These are phyloP conservation scores for Tangachromis dhanisi DNA, from an alignment of 2,113 vertebrate genomes.

Conservation along the genomic window DNA sequence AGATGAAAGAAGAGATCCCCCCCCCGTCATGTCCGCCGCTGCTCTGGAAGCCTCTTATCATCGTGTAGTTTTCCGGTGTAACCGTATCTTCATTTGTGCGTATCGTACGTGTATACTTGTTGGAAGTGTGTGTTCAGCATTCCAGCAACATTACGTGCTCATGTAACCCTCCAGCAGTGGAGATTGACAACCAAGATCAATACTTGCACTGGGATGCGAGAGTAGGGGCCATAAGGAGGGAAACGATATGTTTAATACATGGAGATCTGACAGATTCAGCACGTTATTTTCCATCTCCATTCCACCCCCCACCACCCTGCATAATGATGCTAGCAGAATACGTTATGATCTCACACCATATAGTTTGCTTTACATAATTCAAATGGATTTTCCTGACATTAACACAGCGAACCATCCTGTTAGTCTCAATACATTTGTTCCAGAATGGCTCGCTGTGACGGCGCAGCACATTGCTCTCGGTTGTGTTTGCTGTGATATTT, in stretches of 20 bases:
- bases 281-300: constrained; percentile 24
- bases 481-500: not conserved
- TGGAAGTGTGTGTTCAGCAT: not conserved
- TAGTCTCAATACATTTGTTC: constrained; percentile 17
- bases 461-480: not conserved
- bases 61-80: constrained; percentile 9
- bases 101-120: not conserved
- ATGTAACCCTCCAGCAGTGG: constrained; percentile 11
- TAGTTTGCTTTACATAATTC: constrained; percentile 15
- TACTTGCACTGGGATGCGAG: not conserved
- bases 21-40: not conserved
- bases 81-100: constrained; percentile 7
- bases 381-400: constrained; percentile 20
- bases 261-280: constrained; percentile 36
- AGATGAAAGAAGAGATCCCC: constrained; percentile 12
- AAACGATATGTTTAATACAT: constrained; percentile 52
- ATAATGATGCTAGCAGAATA: not conserved
- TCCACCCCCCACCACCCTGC: not conserved
- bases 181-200: constrained; percentile 55
- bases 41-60: constrained; percentile 33
- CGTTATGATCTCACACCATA: not conserved
- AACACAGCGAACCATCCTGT: not conserved
- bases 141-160: not conserved
- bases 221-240: constrained; percentile 20
- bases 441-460: not conserved